A percentile compares a stretch with the other conserved stretches of the same genome.
Evolutionary conservation across 2,888 invertebrate species (phyloP).

Genomic region (Oscheius myriophilus): DNA sequence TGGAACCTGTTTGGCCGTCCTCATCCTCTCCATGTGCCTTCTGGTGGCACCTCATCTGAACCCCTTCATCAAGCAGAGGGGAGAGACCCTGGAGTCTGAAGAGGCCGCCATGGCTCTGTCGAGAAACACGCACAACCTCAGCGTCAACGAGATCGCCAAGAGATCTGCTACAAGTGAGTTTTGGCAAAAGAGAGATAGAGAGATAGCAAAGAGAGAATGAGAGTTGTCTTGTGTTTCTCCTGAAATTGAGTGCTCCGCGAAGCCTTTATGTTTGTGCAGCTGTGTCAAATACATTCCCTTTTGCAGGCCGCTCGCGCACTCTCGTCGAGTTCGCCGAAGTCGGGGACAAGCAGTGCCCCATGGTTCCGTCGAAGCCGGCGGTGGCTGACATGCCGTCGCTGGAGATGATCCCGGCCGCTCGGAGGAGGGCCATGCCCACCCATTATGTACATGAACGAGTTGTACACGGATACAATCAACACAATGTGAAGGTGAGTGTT

Average conservation of each 20-base stretch:
- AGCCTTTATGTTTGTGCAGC: background rate
- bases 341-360: constrained; percentile 20
- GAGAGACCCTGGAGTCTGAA: constrained; percentile 23
- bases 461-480: background rate
- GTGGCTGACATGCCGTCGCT: constrained; percentile 9
- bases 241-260: too few relatives aligned
- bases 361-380: constrained; percentile 2
- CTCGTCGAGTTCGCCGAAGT: constrained; percentile 20
- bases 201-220: too few relatives aligned
- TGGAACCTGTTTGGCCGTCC: constrained; percentile 69
- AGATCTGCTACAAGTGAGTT: constrained; percentile 8
- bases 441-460: constrained; percentile 7
- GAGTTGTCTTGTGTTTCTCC: too few relatives aligned
- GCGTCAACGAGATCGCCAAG: constrained; percentile 26
- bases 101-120: constrained; percentile 25
- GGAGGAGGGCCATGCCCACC: constrained; percentile 17
- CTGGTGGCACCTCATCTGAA: constrained; percentile 67
- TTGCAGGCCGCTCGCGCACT: constrained; percentile 29
- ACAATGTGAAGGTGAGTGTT: constrained; percentile 15
- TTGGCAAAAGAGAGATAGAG: background rate
- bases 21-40: constrained; percentile 67
- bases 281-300: background rate
- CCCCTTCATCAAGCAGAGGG: constrained; percentile 40
- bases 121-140: constrained; percentile 22
- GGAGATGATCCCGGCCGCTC: constrained; percentile 22